A percentile compares a stretch with the other conserved stretches of the same genome.
These are phyloP conservation scores for Ptilorrhoa leucosticta DNA, from an alignment of 2,113 vertebrate genomes.

Conservation along the genomic window DNA sequence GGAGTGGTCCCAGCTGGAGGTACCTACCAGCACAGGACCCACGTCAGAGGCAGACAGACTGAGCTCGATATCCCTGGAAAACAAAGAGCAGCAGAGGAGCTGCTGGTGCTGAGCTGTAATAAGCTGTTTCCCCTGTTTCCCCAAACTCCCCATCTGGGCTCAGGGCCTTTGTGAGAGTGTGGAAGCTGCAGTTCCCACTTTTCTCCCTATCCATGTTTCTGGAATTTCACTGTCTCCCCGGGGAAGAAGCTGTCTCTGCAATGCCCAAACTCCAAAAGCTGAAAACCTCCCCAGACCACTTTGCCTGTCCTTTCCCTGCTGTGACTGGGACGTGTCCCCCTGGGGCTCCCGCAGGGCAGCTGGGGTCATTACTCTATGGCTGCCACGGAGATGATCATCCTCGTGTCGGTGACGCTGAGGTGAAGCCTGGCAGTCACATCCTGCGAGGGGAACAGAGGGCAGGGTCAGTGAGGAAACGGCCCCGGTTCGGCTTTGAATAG, in stretches of 20 bases:
- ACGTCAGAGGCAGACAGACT: conserved; percentile 34
- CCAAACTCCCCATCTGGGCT: rapidly evolving
- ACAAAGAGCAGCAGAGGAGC: not conserved
- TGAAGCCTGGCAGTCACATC: not conserved
- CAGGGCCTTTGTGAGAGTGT: rapidly evolving
- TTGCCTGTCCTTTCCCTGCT: not conserved
- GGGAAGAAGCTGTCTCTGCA: not conserved
- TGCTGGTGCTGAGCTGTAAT: not conserved
- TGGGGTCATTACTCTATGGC: not conserved
- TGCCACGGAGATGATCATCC: conserved; percentile 25
- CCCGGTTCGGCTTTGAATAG: rapidly evolving
- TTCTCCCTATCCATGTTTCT: rapidly evolving
- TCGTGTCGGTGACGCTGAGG: not conserved
- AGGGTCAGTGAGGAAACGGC: rapidly evolving
- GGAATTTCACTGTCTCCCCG: not conserved
- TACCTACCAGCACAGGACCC: conserved; percentile 33
- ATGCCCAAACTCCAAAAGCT: not conserved
- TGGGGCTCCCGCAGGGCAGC: rapidly evolving
- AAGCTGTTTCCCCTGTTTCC: rapidly evolving
- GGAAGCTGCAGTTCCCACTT: not conserved
- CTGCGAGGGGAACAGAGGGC: not conserved
- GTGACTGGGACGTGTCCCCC: rapidly evolving
- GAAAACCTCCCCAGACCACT: rapidly evolving
- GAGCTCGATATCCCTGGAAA: conserved; percentile 2
- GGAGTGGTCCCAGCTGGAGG: not conserved